Evolutionary conservation across 2,797 vertebrate species (phyloP), one percentile per base, ranked within the genome.

Genomic region (Sebastes vulpes): DNA sequence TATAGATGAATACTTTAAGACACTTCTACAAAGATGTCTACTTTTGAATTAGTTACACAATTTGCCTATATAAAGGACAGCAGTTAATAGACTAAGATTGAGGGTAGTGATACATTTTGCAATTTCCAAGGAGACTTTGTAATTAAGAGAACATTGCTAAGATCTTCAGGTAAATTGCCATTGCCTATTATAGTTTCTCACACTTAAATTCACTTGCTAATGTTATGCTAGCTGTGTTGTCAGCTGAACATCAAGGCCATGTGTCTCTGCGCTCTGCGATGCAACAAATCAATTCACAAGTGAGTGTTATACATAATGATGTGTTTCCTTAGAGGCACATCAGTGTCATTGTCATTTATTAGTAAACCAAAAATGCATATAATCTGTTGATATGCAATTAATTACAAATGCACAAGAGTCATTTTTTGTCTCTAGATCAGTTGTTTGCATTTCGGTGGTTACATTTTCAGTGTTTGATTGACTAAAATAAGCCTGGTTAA

Each of bases 201-300:
- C 12, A 20, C 2, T 28, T 28, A 18, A 18, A 72, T 64, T 80
- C 14, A 68, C 32, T 59, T 59, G 35, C 52, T 57, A 59, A 56
- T 54, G 48, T 74, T 46, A 29, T 66, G 61, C 29, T 28, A 12
- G 29, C 56, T 65, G 6, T 60, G 14, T 77, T 66, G 63, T 65
- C 54, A 25, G 10, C 60, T 63, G 61, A 72, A 77, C 75, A 65
- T 56, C 32, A 65, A 87, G 81, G 65, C 67, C 70, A 56, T 56
- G 31, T 61, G 46, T 75, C 63, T 84, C 25, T 68, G 32, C 28
- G 61, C 65, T 83, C 71, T 72, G 68, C 5, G n/a, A 54, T 76
- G 77, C 82, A 81, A 69, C 60, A 78, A 82, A 90, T 90, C 84
- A 74, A 80, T 79, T 67, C 68, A 74, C 81, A 91, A 87, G 89